Conservation (phyloP, 2,797 vertebrate genomes). For the Poecile montanus region DNA sequence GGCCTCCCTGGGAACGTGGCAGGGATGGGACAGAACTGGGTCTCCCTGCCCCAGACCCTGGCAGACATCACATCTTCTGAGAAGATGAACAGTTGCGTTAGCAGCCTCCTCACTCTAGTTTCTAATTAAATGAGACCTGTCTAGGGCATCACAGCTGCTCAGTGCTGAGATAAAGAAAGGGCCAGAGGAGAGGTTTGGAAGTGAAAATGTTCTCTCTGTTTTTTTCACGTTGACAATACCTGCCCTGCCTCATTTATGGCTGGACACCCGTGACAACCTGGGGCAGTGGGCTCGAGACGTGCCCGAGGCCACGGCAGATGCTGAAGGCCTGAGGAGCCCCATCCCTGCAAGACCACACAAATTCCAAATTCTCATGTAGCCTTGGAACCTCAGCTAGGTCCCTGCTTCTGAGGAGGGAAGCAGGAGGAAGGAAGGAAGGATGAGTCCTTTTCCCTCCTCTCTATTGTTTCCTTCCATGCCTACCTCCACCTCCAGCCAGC, state of each 20-base stretch:
- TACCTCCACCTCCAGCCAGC: not conserved
- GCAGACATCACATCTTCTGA: accelerated
- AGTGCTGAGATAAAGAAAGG: not conserved
- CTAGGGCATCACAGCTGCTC: not conserved
- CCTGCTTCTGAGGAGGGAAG: not conserved
- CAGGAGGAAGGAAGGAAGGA: not conserved
- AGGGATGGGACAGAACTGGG: not conserved
- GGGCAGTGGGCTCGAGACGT: not conserved
- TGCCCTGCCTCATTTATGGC: not conserved
- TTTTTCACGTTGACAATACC: not conserved
- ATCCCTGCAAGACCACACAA: not conserved
- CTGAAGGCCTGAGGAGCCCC: not conserved
- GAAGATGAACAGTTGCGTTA: not conserved
- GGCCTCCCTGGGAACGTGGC: not conserved
- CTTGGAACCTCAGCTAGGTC: not conserved
- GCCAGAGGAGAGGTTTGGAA: not conserved
- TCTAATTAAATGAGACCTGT: not conserved
- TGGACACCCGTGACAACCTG: not conserved
- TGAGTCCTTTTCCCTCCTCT: accelerated
- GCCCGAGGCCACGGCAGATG: not conserved
- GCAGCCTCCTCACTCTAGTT: not conserved
- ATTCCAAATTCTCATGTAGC: not conserved
- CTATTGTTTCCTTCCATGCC: not conserved
- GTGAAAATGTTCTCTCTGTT: not conserved
- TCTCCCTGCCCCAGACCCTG: not conserved